These are phyloP conservation scores for Eufriesea mexicana DNA, from an alignment of 1,140 invertebrate species.

Conservation along the genomic window DNA sequence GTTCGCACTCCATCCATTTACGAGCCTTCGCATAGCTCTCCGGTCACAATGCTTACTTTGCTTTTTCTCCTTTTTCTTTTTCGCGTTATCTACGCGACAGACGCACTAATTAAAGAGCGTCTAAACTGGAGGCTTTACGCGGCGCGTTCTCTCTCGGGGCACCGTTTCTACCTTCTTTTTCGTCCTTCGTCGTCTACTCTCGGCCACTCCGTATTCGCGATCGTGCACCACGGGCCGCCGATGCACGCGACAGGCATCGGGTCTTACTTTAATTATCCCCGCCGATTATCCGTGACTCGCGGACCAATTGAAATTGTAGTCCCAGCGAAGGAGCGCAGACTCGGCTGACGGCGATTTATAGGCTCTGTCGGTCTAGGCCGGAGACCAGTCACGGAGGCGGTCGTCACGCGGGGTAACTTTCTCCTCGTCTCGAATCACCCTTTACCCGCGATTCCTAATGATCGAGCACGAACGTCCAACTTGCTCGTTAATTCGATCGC, in stretches of 20 bases:
- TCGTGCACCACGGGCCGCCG: not conserved
- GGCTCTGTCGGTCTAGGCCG: too few relatives aligned
- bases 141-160: not conserved
- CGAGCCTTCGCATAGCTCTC: slow-evolving; percentile 60
- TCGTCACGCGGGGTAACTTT: not conserved
- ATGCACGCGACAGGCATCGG: not conserved
- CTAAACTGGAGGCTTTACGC: slow-evolving; percentile 10
- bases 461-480: not conserved
- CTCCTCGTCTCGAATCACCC: not conserved
- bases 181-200: too few relatives aligned
- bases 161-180: not conserved
- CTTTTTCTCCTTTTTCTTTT: slow-evolving; percentile 22
- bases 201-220: not conserved
- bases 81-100: slow-evolving; percentile 38
- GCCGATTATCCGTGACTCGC: not conserved
- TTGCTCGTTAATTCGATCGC: too few relatives aligned
- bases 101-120: slow-evolving; percentile 68
- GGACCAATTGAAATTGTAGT: slow-evolving; percentile 25
- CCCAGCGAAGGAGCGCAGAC: not conserved
- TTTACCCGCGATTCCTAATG: not conserved
- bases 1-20: slow-evolving; percentile 60
- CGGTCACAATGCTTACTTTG: slow-evolving; percentile 61
- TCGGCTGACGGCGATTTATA: not conserved
- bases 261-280: slow-evolving; percentile 9
- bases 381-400: not conserved